Percentiles rank a stretch among this genome's conserved stretches.
These are phyloP conservation scores for Ictalurus furcatus DNA, from an alignment of 2,113 vertebrate species.

Conservation along the genomic window DNA sequence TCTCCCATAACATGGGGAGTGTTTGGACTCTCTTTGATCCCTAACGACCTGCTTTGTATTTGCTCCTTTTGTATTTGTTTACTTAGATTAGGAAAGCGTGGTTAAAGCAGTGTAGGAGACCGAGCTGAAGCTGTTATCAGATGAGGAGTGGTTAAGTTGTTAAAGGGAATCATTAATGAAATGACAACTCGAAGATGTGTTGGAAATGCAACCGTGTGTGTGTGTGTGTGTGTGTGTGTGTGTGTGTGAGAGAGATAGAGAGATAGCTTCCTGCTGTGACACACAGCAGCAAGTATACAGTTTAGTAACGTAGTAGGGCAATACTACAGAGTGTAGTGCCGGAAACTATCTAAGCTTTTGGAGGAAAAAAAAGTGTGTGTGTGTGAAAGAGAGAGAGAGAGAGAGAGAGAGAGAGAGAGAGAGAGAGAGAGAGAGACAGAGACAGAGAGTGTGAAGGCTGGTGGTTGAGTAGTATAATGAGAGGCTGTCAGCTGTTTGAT, in stretches of 20 bases:
- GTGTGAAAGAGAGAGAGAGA: slow-evolving; percentile 31
- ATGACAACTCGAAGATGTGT: not conserved
- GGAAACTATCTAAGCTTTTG: slow-evolving; percentile 30
- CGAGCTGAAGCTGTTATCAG: not conserved
- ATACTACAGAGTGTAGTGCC: slow-evolving; percentile 35
- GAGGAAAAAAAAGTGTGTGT: slow-evolving; percentile 21
- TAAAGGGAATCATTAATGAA: slow-evolving; percentile 2
- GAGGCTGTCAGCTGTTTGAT: slow-evolving; percentile 46
- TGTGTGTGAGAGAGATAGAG: slow-evolving; percentile 13
- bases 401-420: not conserved
- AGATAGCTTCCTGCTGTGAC: slow-evolving; percentile 63
- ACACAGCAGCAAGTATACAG: slow-evolving; percentile 60
- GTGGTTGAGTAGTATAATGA: slow-evolving; percentile 19
- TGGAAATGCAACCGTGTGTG: not conserved
- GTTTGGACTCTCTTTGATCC: slow-evolving; percentile 29
- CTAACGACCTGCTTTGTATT: not conserved
- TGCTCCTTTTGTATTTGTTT: slow-evolving; percentile 5
- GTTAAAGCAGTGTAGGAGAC: not conserved
- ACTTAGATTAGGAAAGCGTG: not conserved
- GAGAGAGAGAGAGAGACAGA: not conserved
- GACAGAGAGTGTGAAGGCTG: slow-evolving; percentile 3
- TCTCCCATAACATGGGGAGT: slow-evolving; percentile 1
- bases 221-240: no score
- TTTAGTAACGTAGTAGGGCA: slow-evolving; percentile 43
- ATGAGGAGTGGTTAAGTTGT: slow-evolving; percentile 9